Conservation (phyloP, 2,113 vertebrate species). For the Corythornis madagascariensis region DNA sequence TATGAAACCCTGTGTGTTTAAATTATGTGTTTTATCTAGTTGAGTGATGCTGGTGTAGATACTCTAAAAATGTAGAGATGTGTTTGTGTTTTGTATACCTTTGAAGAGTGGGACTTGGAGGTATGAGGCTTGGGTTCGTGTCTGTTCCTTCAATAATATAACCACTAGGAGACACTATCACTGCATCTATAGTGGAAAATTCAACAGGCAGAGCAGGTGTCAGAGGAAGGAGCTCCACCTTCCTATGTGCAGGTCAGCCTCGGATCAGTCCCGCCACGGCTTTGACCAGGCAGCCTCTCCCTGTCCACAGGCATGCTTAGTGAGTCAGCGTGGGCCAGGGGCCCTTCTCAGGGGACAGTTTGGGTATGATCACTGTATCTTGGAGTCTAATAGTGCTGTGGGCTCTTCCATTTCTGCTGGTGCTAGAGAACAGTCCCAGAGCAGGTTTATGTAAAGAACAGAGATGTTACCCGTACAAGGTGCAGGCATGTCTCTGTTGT, state of each 20-base stretch:
- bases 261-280: neutral
- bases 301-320: no score
- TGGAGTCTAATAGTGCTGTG: neutral
- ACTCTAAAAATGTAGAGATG: neutral
- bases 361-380: rapidly evolving
- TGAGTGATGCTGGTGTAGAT: neutral
- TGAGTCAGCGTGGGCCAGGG: neutral
- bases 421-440: neutral
- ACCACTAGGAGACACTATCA: slow-evolving; percentile 36
- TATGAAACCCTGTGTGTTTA: neutral
- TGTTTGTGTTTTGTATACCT: neutral
- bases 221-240: neutral
- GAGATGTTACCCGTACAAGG: neutral
- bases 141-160: neutral
- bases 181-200: neutral
- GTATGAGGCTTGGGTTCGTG: neutral
- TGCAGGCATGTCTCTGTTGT: neutral
- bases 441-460: neutral
- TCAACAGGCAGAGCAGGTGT: neutral
- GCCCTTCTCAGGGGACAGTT: neutral
- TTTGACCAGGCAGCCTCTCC: neutral
- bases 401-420: neutral
- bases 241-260: neutral
- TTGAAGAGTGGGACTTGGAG: neutral
- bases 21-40: neutral